A percentile compares a stretch with the other conserved stretches of the same genome.
These are phyloP conservation scores for Noctilio leporinus DNA, from an alignment of 2,113 vertebrate genomes.

Conservation along the genomic window DNA sequence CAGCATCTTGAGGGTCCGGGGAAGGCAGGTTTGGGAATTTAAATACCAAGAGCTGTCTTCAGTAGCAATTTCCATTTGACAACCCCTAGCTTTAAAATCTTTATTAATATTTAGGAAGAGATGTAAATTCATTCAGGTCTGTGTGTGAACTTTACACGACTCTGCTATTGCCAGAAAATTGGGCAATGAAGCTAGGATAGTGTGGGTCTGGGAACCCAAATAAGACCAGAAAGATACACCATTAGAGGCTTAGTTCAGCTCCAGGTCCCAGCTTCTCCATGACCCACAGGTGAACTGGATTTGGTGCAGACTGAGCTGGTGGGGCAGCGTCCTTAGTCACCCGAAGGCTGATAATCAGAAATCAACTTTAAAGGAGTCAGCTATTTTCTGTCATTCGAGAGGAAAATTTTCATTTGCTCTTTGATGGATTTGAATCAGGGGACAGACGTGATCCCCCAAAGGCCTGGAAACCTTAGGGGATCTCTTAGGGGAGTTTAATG, in stretches of 20 bases:
- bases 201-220: not conserved
- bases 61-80: not conserved
- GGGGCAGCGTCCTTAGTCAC: not conserved
- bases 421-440: not conserved
- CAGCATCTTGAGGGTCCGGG: not conserved
- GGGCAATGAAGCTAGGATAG: not conserved
- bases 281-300: not conserved
- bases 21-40: not conserved
- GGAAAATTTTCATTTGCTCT: constrained; percentile 42
- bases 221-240: not conserved
- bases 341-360: not conserved
- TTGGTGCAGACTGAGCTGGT: not conserved
- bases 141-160: not conserved
- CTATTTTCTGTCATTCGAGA: not conserved
- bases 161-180: not conserved
- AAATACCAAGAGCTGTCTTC: not conserved
- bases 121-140: not conserved
- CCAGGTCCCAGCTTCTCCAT: not conserved
- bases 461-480: not conserved
- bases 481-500: not conserved
- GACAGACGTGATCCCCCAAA: not conserved
- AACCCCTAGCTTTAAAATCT: not conserved
- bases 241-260: rapidly evolving
- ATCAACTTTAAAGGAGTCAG: not conserved
- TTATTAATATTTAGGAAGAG: not conserved